Base-by-base conservation (phyloP, 2,888 invertebrate genomes). In the Nysson spinosus region DNA sequence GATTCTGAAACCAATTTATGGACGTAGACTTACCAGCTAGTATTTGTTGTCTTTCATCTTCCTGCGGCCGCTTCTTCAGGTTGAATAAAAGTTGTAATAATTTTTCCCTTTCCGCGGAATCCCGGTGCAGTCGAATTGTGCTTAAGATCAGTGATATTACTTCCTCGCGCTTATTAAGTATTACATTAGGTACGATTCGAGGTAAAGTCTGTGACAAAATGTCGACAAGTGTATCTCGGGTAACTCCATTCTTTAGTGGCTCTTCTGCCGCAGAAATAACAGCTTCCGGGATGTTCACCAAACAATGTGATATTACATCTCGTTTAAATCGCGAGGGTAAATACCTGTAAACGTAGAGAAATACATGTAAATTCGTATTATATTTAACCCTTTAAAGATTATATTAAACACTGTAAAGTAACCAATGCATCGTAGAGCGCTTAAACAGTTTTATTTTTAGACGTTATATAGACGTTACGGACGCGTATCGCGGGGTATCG, bases 11-110 rank as follows among this genome's bases (percentile, higher is more conserved):
- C n/a, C n/a, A n/a, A n/a, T n/a, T n/a, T n/a, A n/a, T n/a, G n/a
- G n/a, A n/a, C n/a, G n/a, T n/a, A n/a, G n/a, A n/a, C n/a, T n/a
- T 80, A 89, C 91, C 91, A 51, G 89, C 87, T 64, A 91, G 83
- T 72, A 91, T 90, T 72, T 89, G 86, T 69, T 88, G 89, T 80
- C 93, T 88, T 83, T 94, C 93, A 22, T 90, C 90, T 61, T 90
- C 90, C 46, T 91, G 91, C 1, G 93, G 93, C 72, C 91, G 89
- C 78, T 94, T 94, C 77, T 93, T 93, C 49, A 93, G 86, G 85
- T 92, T 93, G 77, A 94, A 93, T 32, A 93, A 85, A 49, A 92
- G 89, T 69, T 92, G 91, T 4, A 93, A 85, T 22, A 93, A 86
- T 68, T 89, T 89, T 78, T 93, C 93, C 50, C 93, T 87, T 73